phyloP scores from a whole-genome alignment of 2,797 vertebrate genomes.

The Oreochromis mossambicus region DNA sequence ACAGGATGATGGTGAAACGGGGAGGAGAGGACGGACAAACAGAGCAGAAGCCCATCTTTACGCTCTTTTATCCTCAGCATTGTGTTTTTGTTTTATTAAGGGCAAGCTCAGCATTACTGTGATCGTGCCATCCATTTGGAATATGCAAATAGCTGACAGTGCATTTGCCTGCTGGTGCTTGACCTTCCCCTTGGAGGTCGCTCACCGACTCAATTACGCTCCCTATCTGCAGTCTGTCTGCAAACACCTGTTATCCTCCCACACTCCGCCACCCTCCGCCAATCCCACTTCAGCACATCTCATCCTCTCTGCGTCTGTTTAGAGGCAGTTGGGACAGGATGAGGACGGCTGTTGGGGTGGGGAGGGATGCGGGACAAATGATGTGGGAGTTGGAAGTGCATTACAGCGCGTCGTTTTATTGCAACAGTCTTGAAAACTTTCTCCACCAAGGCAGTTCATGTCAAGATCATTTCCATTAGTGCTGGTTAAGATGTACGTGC shows the following conservation, averaged over 20 bases:
- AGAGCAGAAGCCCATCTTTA: constrained; percentile 26
- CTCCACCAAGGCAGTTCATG: not conserved
- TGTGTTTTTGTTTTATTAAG: constrained; percentile 29
- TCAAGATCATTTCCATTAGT: constrained; percentile 27
- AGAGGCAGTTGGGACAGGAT: constrained; percentile 56
- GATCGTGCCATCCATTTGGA: constrained; percentile 76
- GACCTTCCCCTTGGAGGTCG: constrained; percentile 83
- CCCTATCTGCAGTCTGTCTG: constrained; percentile 81
- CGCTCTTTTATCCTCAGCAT: constrained; percentile 16
- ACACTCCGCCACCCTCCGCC: constrained; percentile 69
- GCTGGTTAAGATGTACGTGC: not conserved
- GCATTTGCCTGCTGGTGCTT: constrained; percentile 83
- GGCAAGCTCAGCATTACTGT: constrained; percentile 64
- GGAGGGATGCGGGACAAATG: constrained; percentile 2
- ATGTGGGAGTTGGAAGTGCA: constrained; percentile 31
- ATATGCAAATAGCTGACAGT: constrained; percentile 83
- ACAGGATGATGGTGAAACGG: constrained; percentile 34
- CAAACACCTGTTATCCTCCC: constrained; percentile 82
- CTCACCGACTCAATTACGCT: constrained; percentile 81
- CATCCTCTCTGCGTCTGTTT: constrained; percentile 60
- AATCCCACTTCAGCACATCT: constrained; percentile 67
- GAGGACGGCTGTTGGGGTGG: constrained; percentile 33
- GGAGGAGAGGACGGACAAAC: constrained; percentile 31
- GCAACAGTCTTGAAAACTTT: constrained; percentile 39
- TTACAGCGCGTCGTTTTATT: constrained; percentile 6